Conservation (phyloP, 2,797 vertebrate genomes). For the Lemur catta region DNA sequence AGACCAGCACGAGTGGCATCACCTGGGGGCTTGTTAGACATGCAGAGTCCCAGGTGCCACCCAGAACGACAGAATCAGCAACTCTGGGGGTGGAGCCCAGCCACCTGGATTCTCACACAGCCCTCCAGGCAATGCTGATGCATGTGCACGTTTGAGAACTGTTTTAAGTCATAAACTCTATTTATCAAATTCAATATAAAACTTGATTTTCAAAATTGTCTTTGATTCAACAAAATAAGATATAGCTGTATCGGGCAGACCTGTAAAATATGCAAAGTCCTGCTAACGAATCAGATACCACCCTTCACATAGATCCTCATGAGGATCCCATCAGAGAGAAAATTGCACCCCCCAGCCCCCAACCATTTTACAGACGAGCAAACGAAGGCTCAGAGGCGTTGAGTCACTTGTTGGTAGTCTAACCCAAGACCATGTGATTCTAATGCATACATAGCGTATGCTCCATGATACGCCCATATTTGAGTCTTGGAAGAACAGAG, state of each 20-base stretch:
- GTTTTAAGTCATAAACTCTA: not conserved
- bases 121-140: not conserved
- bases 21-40: not conserved
- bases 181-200: not conserved
- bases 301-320: not conserved
- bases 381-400: not conserved
- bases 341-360: not conserved
- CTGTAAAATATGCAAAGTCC: not conserved
- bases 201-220: not conserved
- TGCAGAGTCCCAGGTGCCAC: not conserved
- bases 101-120: not conserved
- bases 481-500: not conserved
- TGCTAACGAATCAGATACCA: not conserved
- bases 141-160: not conserved
- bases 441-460: not conserved
- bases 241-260: not conserved
- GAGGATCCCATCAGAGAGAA: not conserved
- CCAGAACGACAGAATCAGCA: rapidly evolving
- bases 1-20: not conserved
- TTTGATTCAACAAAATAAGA: not conserved
- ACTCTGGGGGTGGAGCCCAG: not conserved
- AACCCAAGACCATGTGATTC: not conserved
- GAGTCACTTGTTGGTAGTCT: not conserved
- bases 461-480: not conserved
- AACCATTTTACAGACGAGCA: not conserved